Base-by-base conservation (phyloP, 1,140 invertebrate species). In the Drosophila grimshawi region DNA sequence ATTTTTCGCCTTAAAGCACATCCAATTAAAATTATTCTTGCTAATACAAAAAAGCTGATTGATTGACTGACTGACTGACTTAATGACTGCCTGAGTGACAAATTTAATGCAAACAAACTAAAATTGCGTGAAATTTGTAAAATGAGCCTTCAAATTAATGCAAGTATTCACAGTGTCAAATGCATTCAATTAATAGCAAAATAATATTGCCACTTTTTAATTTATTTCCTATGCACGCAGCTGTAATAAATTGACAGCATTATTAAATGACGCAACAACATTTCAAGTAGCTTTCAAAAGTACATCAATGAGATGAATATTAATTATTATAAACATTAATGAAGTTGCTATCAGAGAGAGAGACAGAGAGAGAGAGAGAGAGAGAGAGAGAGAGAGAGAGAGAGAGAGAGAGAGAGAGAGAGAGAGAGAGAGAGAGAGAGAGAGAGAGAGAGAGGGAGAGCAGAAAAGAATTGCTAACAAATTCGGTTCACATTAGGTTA, bases 81-180 rank as follows among this genome's bases (percentile, higher is more conserved):
- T 61, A 74, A 48, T 19, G 19, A 19, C 19, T 19, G 19, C 19
- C 1, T 19, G 19, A 19, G 19, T 67, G 76, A 56, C 52, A 67
- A 51, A 63, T 66, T 68, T 61, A 62, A 73, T 55, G 35, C 60
- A 56, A 51, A 32, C 53, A 33, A 64, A 10, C 46, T 65, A 30
- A 19, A 19, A 19, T 19, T 69, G 76, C 65, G 76, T 74, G 55
- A 76, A 83, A 82, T 79, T 83, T 64, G 39, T 57, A 82, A 82
- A 82, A 80, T 65, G 61, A 60, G 78, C 74, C 66, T 65, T 37
- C 80, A 85, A 80, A 83, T 64, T 43, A 52, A 61, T 83, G 72
- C 63, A 35, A 32, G 49, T 29, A 33, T 49, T 5, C 10, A 27
- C 45, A 30, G 49, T 35, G 62, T 39, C 64, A 65, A 75, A 79